phyloP scores from a whole-genome alignment of 2,888 invertebrate species.

The Acanthopleura granulata region DNA sequence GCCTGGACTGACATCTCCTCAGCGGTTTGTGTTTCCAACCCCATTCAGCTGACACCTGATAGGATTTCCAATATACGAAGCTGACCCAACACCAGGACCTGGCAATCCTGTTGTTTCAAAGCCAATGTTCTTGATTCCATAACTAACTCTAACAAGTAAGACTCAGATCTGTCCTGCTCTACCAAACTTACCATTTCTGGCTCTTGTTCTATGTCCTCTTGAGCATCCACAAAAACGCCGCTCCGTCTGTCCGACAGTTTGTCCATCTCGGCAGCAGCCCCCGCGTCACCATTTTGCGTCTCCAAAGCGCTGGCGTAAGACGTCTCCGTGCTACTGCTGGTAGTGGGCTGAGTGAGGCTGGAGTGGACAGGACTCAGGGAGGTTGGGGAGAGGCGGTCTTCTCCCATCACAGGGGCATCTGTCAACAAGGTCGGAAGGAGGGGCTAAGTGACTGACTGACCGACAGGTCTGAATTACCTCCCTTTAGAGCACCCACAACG shows the following conservation, averaged over 20 bases:
- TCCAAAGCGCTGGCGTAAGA: constrained; percentile 37
- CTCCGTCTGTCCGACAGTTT: not conserved
- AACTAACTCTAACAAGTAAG: no score
- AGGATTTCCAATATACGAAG: no score
- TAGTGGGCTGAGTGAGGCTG: constrained; percentile 29
- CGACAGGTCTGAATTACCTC: no score
- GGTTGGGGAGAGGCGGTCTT: constrained; percentile 25
- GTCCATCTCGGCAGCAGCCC: not conserved
- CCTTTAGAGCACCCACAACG: no score
- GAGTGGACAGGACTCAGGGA: constrained; percentile 32
- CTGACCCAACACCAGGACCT: no score
- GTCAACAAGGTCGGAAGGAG: constrained; percentile 1
- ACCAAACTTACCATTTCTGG: not conserved
- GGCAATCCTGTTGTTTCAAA: no score
- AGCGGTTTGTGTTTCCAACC: no score
- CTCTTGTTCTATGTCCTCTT: not conserved
- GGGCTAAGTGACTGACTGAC: not conserved
- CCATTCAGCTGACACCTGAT: no score
- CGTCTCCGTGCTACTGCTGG: constrained; percentile 34
- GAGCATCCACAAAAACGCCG: not conserved
- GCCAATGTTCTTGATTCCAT: no score
- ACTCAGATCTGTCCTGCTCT: no score
- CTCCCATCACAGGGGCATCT: constrained; percentile 22
- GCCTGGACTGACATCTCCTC: no score
- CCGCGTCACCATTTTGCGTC: constrained; percentile 23